Evolutionary conservation across 2,113 vertebrate species (phyloP).

Genomic region (Clarias magur): DNA sequence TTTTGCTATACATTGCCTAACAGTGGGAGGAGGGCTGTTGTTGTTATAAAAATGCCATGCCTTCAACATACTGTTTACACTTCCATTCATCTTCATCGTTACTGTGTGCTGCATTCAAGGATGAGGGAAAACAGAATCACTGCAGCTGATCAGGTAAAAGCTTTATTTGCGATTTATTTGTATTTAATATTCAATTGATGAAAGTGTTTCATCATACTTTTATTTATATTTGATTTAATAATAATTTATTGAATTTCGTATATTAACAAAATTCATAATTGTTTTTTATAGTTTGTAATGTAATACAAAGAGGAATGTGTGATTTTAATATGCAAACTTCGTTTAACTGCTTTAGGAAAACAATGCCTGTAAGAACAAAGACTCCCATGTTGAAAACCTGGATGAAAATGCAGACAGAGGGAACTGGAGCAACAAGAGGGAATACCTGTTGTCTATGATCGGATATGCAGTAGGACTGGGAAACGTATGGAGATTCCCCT

Average conservation of each 20-base stretch:
- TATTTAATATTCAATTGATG: not conserved
- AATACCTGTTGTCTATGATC: constrained; percentile 92
- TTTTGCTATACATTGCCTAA: not conserved
- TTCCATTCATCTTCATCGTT: constrained; percentile 13
- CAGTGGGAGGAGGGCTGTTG: constrained; percentile 1
- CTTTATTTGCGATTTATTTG: not conserved
- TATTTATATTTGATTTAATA: not conserved
- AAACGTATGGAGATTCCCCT: constrained; percentile 95
- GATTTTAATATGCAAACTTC: not conserved
- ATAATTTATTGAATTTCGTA: not conserved
- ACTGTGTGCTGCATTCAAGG: not conserved
- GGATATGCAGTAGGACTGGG: constrained; percentile 94
- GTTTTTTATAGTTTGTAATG: not conserved
- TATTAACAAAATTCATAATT: not conserved
- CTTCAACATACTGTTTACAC: constrained; percentile 1
- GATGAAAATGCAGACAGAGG: constrained; percentile 82
- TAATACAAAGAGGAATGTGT: not conserved
- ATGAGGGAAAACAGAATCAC: constrained; percentile 67
- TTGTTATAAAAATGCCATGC: constrained; percentile 27
- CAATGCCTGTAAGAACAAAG: constrained; percentile 57
- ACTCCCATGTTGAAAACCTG: constrained; percentile 42
- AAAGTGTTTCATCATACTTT: no score
- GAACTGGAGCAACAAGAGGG: constrained; percentile 89
- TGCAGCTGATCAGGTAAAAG: constrained; percentile 61
- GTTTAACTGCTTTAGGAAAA: constrained; percentile 36